phyloP scores from a whole-genome alignment of 1,140 invertebrate genomes.

The Liolophura sinensis region DNA sequence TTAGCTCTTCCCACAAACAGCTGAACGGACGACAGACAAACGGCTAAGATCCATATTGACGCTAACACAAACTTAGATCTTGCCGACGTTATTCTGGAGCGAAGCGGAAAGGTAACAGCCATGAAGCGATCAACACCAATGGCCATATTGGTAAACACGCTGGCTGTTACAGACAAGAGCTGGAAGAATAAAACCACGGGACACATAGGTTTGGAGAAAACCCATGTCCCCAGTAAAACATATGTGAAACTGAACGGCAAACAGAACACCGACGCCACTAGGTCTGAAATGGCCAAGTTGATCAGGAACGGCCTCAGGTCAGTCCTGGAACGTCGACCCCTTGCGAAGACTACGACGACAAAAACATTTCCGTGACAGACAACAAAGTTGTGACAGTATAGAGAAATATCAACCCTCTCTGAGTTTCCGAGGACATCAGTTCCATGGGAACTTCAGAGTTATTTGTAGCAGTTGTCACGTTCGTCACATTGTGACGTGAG shows the following conservation, averaged over 20 bases:
- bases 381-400: constrained; percentile 45
- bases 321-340: constrained; percentile 40
- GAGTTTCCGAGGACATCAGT: constrained; percentile 13
- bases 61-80: constrained; percentile 50
- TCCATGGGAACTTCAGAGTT: too few species aligned
- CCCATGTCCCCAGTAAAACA: constrained; percentile 44
- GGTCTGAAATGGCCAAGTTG: constrained; percentile 69
- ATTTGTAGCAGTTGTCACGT: too few species aligned
- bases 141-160: constrained; percentile 53
- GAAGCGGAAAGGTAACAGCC: constrained; percentile 47
- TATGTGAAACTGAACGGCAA: constrained; percentile 57
- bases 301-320: constrained; percentile 68
- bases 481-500: too few species aligned
- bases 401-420: constrained; percentile 30
- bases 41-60: constrained; percentile 60
- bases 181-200: constrained; percentile 52
- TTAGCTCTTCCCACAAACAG: constrained; percentile 56
- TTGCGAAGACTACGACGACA: constrained; percentile 43
- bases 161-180: constrained; percentile 47
- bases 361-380: constrained; percentile 47
- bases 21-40: constrained; percentile 58
- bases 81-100: constrained; percentile 33
- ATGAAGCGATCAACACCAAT: constrained; percentile 52
- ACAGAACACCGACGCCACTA: constrained; percentile 55
- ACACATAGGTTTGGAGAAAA: constrained; percentile 51